Percentiles rank a stretch among this genome's conserved stretches.
These are phyloP conservation scores for Lasioglossum malachurum DNA, from an alignment of 2,888 invertebrate species.

Conservation along the genomic window DNA sequence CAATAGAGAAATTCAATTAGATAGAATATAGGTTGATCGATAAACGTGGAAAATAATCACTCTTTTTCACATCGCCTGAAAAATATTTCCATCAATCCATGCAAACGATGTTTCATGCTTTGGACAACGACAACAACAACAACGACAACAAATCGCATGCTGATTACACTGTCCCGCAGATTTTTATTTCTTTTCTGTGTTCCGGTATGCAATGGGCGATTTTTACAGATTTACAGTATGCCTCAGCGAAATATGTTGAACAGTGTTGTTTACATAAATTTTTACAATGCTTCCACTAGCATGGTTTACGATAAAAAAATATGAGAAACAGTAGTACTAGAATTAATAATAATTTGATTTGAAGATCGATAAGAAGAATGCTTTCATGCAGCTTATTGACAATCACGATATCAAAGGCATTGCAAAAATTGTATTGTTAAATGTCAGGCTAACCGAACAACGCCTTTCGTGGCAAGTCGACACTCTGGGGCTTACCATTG, in stretches of 20 bases:
- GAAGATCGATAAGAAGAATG: conserved; percentile 3
- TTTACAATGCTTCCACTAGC: neutral
- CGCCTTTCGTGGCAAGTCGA: conserved; percentile 72
- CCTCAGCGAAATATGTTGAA: neutral
- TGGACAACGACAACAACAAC: conserved; percentile 10
- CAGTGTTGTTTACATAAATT: neutral
- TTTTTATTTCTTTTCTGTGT: neutral
- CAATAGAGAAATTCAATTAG: conserved; percentile 15
- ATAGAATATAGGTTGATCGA: neutral
- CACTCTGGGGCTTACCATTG: conserved; percentile 79
- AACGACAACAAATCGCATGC: conserved; percentile 26
- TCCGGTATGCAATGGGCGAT: neutral
- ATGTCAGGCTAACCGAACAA: conserved; percentile 33
- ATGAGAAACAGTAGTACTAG: neutral
- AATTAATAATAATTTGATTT: neutral
- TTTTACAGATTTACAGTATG: neutral
- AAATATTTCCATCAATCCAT: conserved; percentile 41
- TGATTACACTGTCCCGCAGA: neutral
- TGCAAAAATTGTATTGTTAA: conserved; percentile 23
- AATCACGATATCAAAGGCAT: conserved; percentile 15
- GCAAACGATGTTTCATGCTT: conserved; percentile 60
- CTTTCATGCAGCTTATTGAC: conserved; percentile 36
- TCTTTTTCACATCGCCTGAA: conserved; percentile 14
- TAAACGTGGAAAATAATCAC: neutral
- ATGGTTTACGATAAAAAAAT: neutral